Evolutionary conservation across 2,888 invertebrate species (phyloP), one percentile per base, ranked within the genome.

Genomic region (Agrochola macilenta): DNA sequence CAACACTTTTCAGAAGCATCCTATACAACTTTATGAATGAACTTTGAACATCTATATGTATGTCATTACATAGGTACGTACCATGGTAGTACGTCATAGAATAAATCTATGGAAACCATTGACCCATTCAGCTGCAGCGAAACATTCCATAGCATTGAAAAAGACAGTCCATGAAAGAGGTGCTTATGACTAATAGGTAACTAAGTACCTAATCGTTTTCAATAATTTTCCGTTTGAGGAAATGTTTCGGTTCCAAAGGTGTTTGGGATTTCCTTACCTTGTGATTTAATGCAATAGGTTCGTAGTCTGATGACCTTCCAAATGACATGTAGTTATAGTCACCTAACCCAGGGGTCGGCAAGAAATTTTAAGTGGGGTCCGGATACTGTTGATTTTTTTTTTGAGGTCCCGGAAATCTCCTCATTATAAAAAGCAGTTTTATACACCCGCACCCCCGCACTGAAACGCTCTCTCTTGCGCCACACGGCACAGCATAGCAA

Each of bases 161-260:
- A 76, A 77, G 17, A 66, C 17, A n/a, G n/a, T 20, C 57, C 52
- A 35, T 49, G 20, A 72, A 79, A 76, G 43, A 74, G 11, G 17
- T 69, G 4, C 12, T n/a, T 11, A 86, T 79, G 75, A 84, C 39
- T 84, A 77, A 78, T 74, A 5, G 46, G 7, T 20, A 74, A 49
- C 9, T 74, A 69, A 58, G 26, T 58, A 14, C 12, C 46, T 46
- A 14, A 52, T 54, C 5, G 8, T 30, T 63, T 64, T 30, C 39
- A 63, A 66, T 76, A 78, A 30, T 74, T 85, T 83, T 80, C 79
- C 79, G 14, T 65, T 65, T 46, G 30, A 79, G 79, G 75, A 84
- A 85, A 78, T 58, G 65, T 76, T 72, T 35, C 2, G 14, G n/a
- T 65, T 61, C 20, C 30, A 70, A 61, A 43, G 11, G 63, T 30